Evolutionary conservation across 2,797 vertebrate genomes (phyloP), one percentile per base, ranked within the genome.

Genomic region (Melanotaenia parkinsoni): DNA sequence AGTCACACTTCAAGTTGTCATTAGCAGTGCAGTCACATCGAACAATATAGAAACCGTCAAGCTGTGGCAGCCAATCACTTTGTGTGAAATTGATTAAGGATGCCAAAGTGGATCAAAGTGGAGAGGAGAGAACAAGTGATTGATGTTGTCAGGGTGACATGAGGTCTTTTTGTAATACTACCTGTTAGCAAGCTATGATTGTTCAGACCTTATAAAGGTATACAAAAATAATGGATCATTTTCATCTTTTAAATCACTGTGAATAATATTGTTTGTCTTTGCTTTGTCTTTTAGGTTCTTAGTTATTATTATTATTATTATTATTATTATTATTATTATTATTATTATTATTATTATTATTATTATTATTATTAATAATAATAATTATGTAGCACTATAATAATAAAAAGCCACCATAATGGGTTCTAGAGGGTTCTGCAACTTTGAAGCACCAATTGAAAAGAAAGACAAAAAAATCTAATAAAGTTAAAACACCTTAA

Each of bases 11-110:
- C 5, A 40, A 32, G 4, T n/a, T 12, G 20, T 51, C n/a, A 70
- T 74, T 32, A 64, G 35, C 43, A 60, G 45, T 32, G 24, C 28
- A 5, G 68, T 70, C 65, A 6, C 56, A 22, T 70, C 45, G 70
- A 62, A 63, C 22, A 38, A 5, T 0, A 32, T 16, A 32, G 7
- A 35, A 53, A 57, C 70, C 78, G 74, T 26, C n/a, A 63, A 53
- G 47, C n/a, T 63, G 72, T 56, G 72, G 74, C 62, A 80, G 70
- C 22, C 74, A 73, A 80, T 85, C 74, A 30, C 20, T 30, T 33
- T 33, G 72, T 12, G 20, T 76, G 68, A 77, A 84, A 81, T 67
- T 30, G 61, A 74, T 81, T 72, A 32, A 53, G 22, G 70, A n/a
- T 62, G 58, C 72, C 56, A 56, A 67, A 69, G 16, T 67, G 33